Evolutionary conservation across 2,888 invertebrate genomes (phyloP).

Genomic region (Balanococcus diminutus): DNA sequence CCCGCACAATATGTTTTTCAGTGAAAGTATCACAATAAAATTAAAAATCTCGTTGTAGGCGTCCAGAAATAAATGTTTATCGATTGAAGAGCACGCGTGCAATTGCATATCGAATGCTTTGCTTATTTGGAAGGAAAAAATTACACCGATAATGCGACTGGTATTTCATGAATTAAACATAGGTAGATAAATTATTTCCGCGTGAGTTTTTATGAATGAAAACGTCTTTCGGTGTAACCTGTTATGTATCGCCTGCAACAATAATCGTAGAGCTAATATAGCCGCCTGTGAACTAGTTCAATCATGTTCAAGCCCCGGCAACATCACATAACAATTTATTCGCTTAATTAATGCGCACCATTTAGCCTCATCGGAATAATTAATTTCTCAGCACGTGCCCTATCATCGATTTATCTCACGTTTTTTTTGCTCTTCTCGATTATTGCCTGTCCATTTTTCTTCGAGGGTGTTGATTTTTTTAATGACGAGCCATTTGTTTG

Average conservation of each 20-base stretch:
- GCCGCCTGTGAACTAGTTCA: constrained; percentile 32
- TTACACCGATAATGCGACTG: background rate
- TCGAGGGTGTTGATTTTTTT: background rate
- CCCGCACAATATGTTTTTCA: background rate
- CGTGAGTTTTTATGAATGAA: constrained; percentile 38
- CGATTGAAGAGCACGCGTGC: background rate
- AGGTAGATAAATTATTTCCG: background rate
- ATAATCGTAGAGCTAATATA: constrained; percentile 28
- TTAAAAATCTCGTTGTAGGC: background rate
- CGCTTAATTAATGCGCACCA: background rate
- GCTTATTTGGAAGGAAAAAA: constrained; percentile 12
- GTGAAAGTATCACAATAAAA: background rate
- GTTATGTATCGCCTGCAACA: constrained; percentile 37
- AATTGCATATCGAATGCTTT: background rate
- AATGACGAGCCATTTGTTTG: background rate
- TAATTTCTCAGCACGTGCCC: constrained; percentile 21
- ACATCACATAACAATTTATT: background rate
- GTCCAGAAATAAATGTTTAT: background rate
- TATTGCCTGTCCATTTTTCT: background rate
- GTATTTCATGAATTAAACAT: constrained; percentile 41
- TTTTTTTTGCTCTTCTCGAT: background rate
- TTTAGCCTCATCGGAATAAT: constrained; percentile 9
- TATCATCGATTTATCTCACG: constrained; percentile 26
- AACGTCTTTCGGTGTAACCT: constrained; percentile 19
- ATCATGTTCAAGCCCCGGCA: background rate